These are phyloP conservation scores for Eubasilissa regina DNA, from an alignment of 1,140 invertebrate species.

Conservation along the genomic window DNA sequence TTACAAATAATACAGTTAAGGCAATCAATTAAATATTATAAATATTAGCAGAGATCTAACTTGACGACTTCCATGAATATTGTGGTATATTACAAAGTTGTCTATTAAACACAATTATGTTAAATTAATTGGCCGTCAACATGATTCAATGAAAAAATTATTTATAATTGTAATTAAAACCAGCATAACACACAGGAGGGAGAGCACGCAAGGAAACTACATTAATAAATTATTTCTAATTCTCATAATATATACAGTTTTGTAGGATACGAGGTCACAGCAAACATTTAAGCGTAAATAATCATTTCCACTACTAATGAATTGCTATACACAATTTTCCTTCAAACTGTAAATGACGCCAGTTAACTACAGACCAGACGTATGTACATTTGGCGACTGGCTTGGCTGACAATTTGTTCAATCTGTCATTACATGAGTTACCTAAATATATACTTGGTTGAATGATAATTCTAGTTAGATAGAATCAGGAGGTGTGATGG, in stretches of 20 bases:
- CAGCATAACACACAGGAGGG: no score
- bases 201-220: not conserved
- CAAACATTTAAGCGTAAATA: conserved; percentile 11
- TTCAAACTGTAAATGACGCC: not conserved
- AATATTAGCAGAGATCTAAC: no score
- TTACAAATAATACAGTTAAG: no score
- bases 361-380: not conserved
- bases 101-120: no score
- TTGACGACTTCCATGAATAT: no score
- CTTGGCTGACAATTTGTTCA: not conserved
- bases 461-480: conserved; percentile 44
- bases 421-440: not conserved
- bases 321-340: not conserved
- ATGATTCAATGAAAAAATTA: no score
- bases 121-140: no score
- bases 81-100: no score
- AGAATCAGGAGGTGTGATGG: conserved; percentile 68
- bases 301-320: not conserved
- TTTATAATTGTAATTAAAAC: no score
- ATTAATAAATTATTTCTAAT: not conserved
- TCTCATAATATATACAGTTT: no score
- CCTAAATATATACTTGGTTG: not conserved
- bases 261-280: not conserved
- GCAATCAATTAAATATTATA: no score
- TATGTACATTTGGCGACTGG: not conserved